These are phyloP conservation scores for Sterna hirundo DNA, from an alignment of 2,113 vertebrate genomes.

Conservation along the genomic window DNA sequence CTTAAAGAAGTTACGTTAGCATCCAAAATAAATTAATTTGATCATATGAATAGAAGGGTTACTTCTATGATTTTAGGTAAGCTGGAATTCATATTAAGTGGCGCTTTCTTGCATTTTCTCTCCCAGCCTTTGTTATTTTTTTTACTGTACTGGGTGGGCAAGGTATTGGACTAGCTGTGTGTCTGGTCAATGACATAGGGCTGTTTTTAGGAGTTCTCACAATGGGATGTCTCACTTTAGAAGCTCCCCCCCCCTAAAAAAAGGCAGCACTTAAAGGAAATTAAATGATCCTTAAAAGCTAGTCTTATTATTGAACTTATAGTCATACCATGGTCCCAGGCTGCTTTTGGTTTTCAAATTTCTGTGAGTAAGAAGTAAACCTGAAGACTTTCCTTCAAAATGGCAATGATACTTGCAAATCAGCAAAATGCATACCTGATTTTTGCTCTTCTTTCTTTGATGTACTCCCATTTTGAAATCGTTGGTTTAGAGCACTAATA, in stretches of 20 bases:
- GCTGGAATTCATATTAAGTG: not conserved
- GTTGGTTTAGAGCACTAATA: not conserved
- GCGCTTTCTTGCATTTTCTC: not conserved
- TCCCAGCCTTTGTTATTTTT: not conserved
- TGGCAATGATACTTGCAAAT: not conserved
- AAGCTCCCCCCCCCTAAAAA: not conserved
- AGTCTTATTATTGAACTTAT: not conserved
- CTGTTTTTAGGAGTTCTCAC: not conserved
- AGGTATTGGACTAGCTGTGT: not conserved
- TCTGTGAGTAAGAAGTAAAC: not conserved
- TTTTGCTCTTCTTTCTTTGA: not conserved
- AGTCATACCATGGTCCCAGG: not conserved
- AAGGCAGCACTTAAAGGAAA: not conserved
- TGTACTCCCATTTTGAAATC: not conserved
- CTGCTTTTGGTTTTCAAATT: not conserved
- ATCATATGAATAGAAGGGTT: not conserved
- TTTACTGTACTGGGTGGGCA: no score
- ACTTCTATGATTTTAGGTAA: not conserved
- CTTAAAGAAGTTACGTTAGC: not conserved
- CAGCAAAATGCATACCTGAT: not conserved
- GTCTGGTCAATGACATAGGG: not conserved
- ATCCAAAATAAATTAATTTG: not conserved
- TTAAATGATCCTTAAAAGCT: not conserved
- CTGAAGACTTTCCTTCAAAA: not conserved
- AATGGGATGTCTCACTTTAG: not conserved